These are phyloP conservation scores for Lipophrys pholis DNA, from an alignment of 2,113 vertebrate genomes.

Conservation along the genomic window DNA sequence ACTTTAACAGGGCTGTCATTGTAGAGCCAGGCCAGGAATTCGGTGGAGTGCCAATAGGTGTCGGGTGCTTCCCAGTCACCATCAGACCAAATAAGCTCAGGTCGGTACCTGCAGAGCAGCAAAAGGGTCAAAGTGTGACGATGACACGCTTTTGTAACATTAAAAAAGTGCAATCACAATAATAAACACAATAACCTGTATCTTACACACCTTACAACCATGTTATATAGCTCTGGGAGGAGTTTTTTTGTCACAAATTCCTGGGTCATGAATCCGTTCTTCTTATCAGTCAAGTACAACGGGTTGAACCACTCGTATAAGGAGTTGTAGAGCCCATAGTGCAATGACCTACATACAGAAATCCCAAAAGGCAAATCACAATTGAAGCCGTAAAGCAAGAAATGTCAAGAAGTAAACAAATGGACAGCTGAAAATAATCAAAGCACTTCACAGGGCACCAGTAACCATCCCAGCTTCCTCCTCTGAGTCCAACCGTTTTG, in stretches of 20 bases:
- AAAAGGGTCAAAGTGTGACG: background rate
- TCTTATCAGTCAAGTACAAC: slow-evolving; percentile 91
- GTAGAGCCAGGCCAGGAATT: slow-evolving; percentile 96
- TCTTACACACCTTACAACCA: slow-evolving; percentile 88
- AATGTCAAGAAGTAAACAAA: too few species aligned
- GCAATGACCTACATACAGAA: slow-evolving; percentile 84
- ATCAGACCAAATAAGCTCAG: slow-evolving; percentile 97
- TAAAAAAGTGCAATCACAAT: too few species aligned
- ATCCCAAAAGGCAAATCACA: background rate
- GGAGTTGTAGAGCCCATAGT: slow-evolving; percentile 93
- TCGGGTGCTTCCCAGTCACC: slow-evolving; percentile 96
- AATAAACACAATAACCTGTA: too few species aligned
- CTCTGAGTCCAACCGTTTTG: too few species aligned
- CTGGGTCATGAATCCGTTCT: slow-evolving; percentile 89
- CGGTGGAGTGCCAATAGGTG: slow-evolving; percentile 95
- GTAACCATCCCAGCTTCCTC: too few species aligned
- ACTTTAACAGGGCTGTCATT: slow-evolving; percentile 97
- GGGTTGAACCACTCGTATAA: slow-evolving; percentile 96
- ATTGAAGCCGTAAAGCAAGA: too few species aligned
- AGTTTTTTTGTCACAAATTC: slow-evolving; percentile 87
- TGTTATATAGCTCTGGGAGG: slow-evolving; percentile 91
- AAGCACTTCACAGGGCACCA: too few species aligned
- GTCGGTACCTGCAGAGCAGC: slow-evolving; percentile 82
- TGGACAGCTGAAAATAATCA: too few species aligned
- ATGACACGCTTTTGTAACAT: background rate